Evolutionary conservation across 2,113 vertebrate genomes (phyloP), one percentile per base, ranked within the genome.

Genomic region (Callopanchax toddi): DNA sequence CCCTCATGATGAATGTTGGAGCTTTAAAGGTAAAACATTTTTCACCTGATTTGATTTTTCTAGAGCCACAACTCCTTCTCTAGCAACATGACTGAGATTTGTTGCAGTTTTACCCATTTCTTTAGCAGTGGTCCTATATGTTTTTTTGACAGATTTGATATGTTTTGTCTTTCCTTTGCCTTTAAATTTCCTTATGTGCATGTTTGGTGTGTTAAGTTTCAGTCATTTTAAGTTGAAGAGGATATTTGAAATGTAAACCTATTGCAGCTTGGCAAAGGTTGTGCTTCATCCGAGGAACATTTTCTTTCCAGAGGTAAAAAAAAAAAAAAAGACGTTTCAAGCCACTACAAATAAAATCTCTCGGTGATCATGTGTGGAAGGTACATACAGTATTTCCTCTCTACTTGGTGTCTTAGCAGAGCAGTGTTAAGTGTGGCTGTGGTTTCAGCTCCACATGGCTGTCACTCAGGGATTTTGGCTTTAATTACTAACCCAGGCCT

Each of bases 401-500:
- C 9, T 32, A 36, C n/a, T 58, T 10, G 13, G 18, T 32, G 34
- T 46, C 39, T 60, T 22, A 62, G 29, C 29, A n/a, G 42, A 25
- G 15, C 15, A 32, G 21, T 29, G 56, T 60, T 12, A 58, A 64
- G 18, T 21, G 44, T 34, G 32, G 22, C 36, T 34, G 58, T 44
- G 34, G 44, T 60, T 82, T 36, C 62, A 58, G 22, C 57, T 21
- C 65, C 60, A 51, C 68, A 53, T 55, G 45, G 60, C 42, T 64
- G 68, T 82, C 71, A 79, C 57, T 74, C 18, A 45, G 58, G 65
- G 67, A 60, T 67, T 79, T 86, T 26, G 36, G 42, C 76, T 83
- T 82, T 85, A 86, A 87, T 80, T 85, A 76, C 74, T 74, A 84
- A 91, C 49, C 55, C 84, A 84, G 78, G 62, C 66, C 75, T 83